These are phyloP conservation scores for Cetoscarus ocellatus DNA, from an alignment of 2,797 vertebrate genomes.

Conservation along the genomic window DNA sequence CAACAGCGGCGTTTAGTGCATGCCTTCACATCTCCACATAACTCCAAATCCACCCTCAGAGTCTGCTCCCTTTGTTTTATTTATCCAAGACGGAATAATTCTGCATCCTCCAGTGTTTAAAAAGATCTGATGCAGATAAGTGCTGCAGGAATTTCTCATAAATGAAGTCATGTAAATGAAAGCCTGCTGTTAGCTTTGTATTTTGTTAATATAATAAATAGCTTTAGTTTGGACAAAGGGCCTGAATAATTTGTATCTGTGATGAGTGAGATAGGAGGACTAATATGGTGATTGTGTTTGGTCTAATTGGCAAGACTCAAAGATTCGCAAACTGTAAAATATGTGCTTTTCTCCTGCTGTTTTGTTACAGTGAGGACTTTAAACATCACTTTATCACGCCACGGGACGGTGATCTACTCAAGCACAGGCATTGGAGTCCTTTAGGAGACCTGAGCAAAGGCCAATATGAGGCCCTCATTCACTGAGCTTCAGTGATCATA, in stretches of 20 bases:
- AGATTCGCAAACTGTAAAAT: slow-evolving; percentile 79
- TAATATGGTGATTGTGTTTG: slow-evolving; percentile 83
- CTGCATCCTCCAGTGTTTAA: slow-evolving; percentile 76
- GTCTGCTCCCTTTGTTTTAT: slow-evolving; percentile 68
- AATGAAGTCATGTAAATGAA: slow-evolving; percentile 79
- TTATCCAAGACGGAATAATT: slow-evolving; percentile 74
- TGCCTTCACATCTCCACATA: slow-evolving; percentile 48
- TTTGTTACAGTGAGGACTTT: slow-evolving; percentile 26
- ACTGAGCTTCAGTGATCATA: no score
- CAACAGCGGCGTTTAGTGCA: slow-evolving; percentile 33
- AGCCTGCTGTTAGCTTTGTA: slow-evolving; percentile 70
- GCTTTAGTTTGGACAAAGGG: slow-evolving; percentile 51
- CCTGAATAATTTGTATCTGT: slow-evolving; percentile 74
- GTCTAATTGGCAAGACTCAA: slow-evolving; percentile 77
- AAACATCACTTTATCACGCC: slow-evolving; percentile 40
- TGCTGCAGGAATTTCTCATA: slow-evolving; percentile 61
- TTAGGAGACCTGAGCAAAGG: no score
- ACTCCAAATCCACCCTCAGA: slow-evolving; percentile 35
- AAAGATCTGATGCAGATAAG: slow-evolving; percentile 76
- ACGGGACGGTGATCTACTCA: not conserved
- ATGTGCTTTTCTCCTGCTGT: slow-evolving; percentile 59
- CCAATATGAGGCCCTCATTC: no score
- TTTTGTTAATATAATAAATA: slow-evolving; percentile 71
- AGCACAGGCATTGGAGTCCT: no score
- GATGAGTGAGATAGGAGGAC: slow-evolving; percentile 75